Evolutionary conservation across 2,888 invertebrate genomes (phyloP).

Genomic region (Dynastes tityus): DNA sequence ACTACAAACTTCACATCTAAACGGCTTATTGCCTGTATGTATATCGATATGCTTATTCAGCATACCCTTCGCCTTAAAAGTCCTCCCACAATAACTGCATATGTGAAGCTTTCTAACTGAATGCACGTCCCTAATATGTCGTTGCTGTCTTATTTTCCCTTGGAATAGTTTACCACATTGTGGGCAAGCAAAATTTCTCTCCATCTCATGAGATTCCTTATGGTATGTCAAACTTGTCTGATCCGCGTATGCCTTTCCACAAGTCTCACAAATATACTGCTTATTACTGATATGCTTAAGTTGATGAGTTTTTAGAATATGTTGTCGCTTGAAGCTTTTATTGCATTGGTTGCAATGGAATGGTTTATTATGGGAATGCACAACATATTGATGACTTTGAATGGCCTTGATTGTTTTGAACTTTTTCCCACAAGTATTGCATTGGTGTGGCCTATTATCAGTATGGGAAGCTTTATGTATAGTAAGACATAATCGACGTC

Average conservation of each 20-base stretch:
- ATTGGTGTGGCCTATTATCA: not conserved
- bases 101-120: not conserved
- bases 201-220: not conserved
- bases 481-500: not conserved
- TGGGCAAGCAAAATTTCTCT: not conserved
- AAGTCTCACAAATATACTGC: not conserved
- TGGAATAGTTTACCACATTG: conserved; percentile 10
- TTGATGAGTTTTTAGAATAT: not conserved
- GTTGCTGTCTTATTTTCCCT: not conserved
- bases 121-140: not conserved
- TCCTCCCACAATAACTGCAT: conserved; percentile 14
- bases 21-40: conserved; percentile 33
- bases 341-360: not conserved
- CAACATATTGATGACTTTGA: not conserved
- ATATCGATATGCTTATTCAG: conserved; percentile 5
- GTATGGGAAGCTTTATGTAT: not conserved
- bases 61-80: not conserved
- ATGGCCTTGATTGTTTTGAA: not conserved
- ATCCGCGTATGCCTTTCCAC: not conserved
- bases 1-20: conserved; percentile 21
- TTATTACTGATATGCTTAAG: not conserved
- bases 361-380: not conserved
- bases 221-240: not conserved
- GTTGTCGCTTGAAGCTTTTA: not conserved
- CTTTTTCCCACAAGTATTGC: not conserved